phyloP scores from a whole-genome alignment of 2,888 invertebrate species.

The Cephonodes hylas region DNA sequence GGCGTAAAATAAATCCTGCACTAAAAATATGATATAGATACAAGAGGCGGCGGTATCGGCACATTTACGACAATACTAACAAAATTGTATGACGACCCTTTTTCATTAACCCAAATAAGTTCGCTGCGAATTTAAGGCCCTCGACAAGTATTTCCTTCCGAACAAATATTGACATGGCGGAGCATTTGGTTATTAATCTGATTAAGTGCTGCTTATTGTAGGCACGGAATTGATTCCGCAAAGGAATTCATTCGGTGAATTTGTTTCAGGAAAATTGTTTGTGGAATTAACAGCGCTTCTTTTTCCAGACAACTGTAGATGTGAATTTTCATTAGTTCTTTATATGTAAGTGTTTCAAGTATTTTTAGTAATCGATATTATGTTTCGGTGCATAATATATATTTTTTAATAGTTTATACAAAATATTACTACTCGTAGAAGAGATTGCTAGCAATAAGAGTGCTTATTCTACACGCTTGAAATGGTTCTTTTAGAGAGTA shows the following conservation, averaged over 20 bases:
- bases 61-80: neutral
- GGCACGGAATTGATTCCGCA: neutral
- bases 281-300: neutral
- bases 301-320: no score
- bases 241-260: neutral
- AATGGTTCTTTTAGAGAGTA: no score
- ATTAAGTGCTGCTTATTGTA: neutral
- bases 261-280: neutral
- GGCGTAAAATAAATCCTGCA: neutral
- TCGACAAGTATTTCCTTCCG: neutral
- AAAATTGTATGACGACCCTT: neutral
- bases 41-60: no score
- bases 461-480: no score
- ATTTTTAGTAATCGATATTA: no score
- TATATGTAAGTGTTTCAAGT: no score
- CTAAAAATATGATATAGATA: no score
- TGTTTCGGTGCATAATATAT: no score
- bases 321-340: no score
- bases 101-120: neutral
- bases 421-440: no score
- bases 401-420: no score
- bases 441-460: no score
- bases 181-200: neutral
- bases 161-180: neutral
- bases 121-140: neutral